These are phyloP conservation scores for Hafferia zeledoni DNA, from an alignment of 2,797 vertebrate genomes.

Conservation along the genomic window DNA sequence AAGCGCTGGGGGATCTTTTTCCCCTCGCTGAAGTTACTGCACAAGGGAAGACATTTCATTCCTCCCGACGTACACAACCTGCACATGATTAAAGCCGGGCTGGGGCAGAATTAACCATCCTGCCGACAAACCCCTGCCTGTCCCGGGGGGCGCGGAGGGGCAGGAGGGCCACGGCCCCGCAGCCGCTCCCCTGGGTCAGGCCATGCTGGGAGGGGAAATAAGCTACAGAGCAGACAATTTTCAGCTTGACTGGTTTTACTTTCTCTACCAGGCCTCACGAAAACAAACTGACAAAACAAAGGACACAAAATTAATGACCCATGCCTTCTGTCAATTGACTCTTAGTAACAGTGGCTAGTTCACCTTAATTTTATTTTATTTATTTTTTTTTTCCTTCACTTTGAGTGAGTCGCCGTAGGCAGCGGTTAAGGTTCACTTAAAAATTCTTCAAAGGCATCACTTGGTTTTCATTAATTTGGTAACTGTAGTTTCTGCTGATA, in stretches of 20 bases:
- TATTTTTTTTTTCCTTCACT: slow-evolving; percentile 59
- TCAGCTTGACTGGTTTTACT: slow-evolving; percentile 99
- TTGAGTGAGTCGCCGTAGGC: slow-evolving; percentile 82
- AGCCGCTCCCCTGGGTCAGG: slow-evolving; percentile 83
- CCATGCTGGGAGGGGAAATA: slow-evolving; percentile 87
- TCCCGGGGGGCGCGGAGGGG: slow-evolving; percentile 72
- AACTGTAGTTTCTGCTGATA: slow-evolving; percentile 73
- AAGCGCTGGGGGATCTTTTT: not conserved
- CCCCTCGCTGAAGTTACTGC: not conserved
- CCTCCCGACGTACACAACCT: slow-evolving; percentile 25
- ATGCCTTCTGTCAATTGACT: slow-evolving; percentile 93
- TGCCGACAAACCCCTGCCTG: slow-evolving; percentile 54
- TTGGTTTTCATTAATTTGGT: slow-evolving; percentile 88
- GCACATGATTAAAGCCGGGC: slow-evolving; percentile 71
- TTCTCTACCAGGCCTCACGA: slow-evolving; percentile 91
- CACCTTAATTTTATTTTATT: slow-evolving; percentile 82
- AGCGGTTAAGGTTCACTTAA: slow-evolving; percentile 87
- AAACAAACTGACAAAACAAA: slow-evolving; percentile 99
- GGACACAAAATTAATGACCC: slow-evolving; percentile 99
- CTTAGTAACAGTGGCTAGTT: slow-evolving; percentile 87
- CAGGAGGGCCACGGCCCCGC: slow-evolving; percentile 75
- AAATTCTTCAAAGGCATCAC: slow-evolving; percentile 81
- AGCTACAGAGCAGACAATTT: slow-evolving; percentile 98
- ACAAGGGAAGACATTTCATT: slow-evolving; percentile 23
- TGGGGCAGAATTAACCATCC: slow-evolving; percentile 62